Percentiles rank a stretch among this genome's conserved stretches.
Evolutionary conservation across 2,888 invertebrate species (phyloP).

Genomic region (Drosophila merina): DNA sequence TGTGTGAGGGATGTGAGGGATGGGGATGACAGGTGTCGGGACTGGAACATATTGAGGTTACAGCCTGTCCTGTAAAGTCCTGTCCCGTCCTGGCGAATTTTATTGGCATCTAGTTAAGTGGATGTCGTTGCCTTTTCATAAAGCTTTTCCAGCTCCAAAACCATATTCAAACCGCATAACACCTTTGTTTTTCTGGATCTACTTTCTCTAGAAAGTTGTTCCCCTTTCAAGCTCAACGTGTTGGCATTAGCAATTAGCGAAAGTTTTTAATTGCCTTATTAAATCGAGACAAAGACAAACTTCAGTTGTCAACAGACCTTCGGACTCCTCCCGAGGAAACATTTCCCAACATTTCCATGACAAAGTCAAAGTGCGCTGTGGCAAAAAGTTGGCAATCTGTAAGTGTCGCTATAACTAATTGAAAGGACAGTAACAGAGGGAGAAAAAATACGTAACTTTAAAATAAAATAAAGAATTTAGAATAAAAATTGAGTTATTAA

Average conservation of each 20-base stretch:
- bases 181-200: neutral
- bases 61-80: slow-evolving; percentile 10
- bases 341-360: slow-evolving; percentile 24
- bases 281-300: slow-evolving; percentile 60
- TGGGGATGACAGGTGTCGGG: slow-evolving; percentile 36
- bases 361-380: slow-evolving; percentile 46
- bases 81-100: slow-evolving; percentile 12
- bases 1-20: neutral
- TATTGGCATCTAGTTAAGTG: slow-evolving; percentile 50
- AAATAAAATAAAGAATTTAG: too few relatives aligned
- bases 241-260: slow-evolving; percentile 65
- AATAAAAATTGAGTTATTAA: too few relatives aligned
- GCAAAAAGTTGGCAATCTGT: slow-evolving; percentile 67
- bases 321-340: neutral
- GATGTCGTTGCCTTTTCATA: slow-evolving; percentile 21
- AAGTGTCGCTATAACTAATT: slow-evolving; percentile 68
- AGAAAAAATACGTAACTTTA: neutral
- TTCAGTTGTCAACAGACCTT: slow-evolving; percentile 20
- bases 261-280: slow-evolving; percentile 78
- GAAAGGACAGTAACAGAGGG: slow-evolving; percentile 36
- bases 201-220: neutral
- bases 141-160: too few relatives aligned
- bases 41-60: slow-evolving; percentile 59
- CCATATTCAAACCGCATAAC: neutral
- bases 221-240: slow-evolving; percentile 26